Evolutionary conservation across 2,113 vertebrate genomes (phyloP), one percentile per base, ranked within the genome.

Genomic region (Leptodactylus fuscus): DNA sequence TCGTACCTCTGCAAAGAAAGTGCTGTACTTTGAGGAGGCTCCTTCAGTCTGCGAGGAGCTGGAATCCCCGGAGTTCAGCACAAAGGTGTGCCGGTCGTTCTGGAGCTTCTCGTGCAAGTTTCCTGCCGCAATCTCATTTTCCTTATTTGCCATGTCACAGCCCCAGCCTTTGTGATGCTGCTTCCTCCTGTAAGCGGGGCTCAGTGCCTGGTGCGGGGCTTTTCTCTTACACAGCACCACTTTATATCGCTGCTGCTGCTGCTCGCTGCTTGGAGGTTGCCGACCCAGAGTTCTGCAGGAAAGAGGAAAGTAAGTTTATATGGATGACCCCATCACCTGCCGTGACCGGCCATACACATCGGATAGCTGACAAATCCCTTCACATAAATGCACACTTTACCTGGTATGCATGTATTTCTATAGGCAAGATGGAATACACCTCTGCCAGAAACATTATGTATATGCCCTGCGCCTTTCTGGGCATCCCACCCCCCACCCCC

Each of bases 1-100:
- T 88, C 92, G 91, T 88, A 98, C 98, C 95, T 99, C 97, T 65
- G 97, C 93, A 87, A 99, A 97, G 92, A 92, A 94, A 1, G 96
- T 95, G 55, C 94, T 95, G 74, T 96, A 97, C 90, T 98, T 95
- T 86, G 94, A 94, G 81, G 93, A 94, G 71, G 94, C 88, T 85
- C 90, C 90, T 88, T 95, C 94, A 88, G 95, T 94, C 81, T 92
- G 94, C 87, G 94, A 94, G 89, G 93, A 92, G 71, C 90, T 85
- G 89, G 93, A 90, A 84, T 96, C 96, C 87, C 92, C 90, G 76
- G 95, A 92, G 91, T 94, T 98, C 91, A 97, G 65, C 81, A 95
- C 90, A 46, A 92, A 93, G 51, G 93, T 94, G 87, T 90, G 93
- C 74, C 90, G 89, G 51, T 95, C 93, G 15, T 87, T 90, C 69